Evolutionary conservation across 2,888 invertebrate species (phyloP), one percentile per base, ranked within the genome.

Genomic region (Hydriomena furcata): DNA sequence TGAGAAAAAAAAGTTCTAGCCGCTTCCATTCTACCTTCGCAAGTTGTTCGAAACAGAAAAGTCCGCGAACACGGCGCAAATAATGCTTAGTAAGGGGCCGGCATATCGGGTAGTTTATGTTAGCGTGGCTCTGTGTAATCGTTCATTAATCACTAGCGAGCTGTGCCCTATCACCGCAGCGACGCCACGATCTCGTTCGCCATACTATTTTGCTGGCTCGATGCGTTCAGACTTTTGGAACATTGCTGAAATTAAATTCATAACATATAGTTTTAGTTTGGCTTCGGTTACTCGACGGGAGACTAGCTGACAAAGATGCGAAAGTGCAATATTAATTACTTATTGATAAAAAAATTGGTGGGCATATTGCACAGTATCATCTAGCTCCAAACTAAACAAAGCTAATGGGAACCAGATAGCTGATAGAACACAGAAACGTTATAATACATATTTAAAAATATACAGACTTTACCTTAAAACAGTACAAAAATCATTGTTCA

Each of bases 91-190:
- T 58, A 55, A 52, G 54, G 70, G 72, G 34, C 34, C 37, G 69
- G 71, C 76, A 80, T 77, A 81, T 83, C 82, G 79, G 76, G 76
- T 82, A 84, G 83, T 81, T 81, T 79, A 82, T 73, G 79, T 76
- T 66, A 70, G 74, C 70, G 52, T 58, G 69, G 70, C 68, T 70
- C 72, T 72, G 76, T 72, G 76, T 82, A 80, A 83, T 82, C 79
- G 78, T 67, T 82, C 79, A 84, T 84, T 81, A 83, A 83, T 84
- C 79, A 82, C 77, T 68, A 52, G 62, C 57, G 66, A 66, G 66
- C 73, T 76, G 77, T 80, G 79, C 76, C 78, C 82, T 91, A 91
- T 91, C 91, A 91, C 90, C 91, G 91, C 71, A 90, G 80, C 66
- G 90, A 84, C 49, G 89, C 82, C 66, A 83, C 80, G 73, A 91